Base-by-base conservation (phyloP, 2,113 vertebrate genomes). In the Saguinus midas region DNA sequence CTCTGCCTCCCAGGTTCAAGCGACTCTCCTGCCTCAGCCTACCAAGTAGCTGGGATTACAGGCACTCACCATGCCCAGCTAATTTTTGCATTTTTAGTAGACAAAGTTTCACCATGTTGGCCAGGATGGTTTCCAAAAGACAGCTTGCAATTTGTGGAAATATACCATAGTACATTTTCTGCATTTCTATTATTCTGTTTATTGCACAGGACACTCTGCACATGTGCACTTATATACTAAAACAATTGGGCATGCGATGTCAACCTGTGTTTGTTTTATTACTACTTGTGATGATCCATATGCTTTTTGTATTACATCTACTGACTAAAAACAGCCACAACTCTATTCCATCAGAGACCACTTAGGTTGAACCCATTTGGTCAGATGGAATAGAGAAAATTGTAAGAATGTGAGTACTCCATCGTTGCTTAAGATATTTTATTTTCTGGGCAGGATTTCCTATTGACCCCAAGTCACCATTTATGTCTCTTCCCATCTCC, bases 361-460 rank as follows among this genome's bases (percentile, higher is more conserved):
- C 70, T 91, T 72, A 96, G 52, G 64, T 70, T n/a, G 37, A 70
- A 23, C 40, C 32, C 66, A 18, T 68, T 81, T 80, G 91, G 82
- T 91, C 58, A 94, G 50, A 52, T 37, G 57, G 64, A 95, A 18
- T 9, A 94, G 84, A 79, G 82, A 64, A 86, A 90, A 55, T 12
- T 9, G 14, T 68, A 84, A 82, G 92, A 57, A 37, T 93, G 35
- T 90, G 50, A 90, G 57, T 20, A 14, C 40, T 70, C 21, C 29
- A 45, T 37, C 57, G 87, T 90, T 73, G 72, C 72, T 84, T 70
- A 27, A 96, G 70, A 37, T 58, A 55, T 90, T 84, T 80, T 61
- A 43, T 81, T 93, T 93, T 89, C 76, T 88, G 43, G 68, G 55
- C 57, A 82, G 68, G 52, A n/a, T 80, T 96, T 97, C 80, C 95